phyloP scores from a whole-genome alignment of 2,888 invertebrate genomes.

The Cyrtodaria siliqua region DNA sequence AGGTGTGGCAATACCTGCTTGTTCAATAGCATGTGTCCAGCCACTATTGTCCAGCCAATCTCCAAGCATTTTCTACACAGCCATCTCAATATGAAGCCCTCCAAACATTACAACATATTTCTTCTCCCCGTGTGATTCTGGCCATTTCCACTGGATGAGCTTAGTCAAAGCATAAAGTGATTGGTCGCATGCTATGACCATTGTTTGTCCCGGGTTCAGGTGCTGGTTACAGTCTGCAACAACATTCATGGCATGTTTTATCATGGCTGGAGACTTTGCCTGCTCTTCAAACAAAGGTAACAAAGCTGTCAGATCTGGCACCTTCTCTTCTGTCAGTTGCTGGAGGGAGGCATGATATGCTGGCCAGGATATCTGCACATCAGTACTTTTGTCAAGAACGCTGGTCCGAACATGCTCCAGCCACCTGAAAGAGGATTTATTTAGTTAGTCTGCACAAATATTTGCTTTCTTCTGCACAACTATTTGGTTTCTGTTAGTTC shows the following conservation, averaged over 20 bases:
- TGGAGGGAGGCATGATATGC: no score
- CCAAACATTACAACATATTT: slow-evolving; percentile 74
- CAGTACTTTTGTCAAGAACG: no score
- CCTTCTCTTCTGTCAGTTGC: no score
- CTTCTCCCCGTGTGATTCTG: slow-evolving; percentile 69
- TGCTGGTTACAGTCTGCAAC: slow-evolving; percentile 10
- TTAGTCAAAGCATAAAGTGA: slow-evolving; percentile 73
- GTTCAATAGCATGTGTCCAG: slow-evolving; percentile 63
- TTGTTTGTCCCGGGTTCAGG: slow-evolving; percentile 64
- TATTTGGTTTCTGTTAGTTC: no score
- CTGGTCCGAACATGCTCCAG: no score
- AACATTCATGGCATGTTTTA: slow-evolving; percentile 14
- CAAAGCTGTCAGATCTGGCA: background rate
- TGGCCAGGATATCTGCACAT: no score
- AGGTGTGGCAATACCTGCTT: slow-evolving; percentile 32
- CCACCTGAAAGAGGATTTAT: no score
- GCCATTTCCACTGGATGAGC: slow-evolving; percentile 59
- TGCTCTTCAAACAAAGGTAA: slow-evolving; percentile 27
- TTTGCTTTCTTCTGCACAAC: no score
- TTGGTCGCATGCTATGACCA: slow-evolving; percentile 65
- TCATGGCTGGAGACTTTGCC: slow-evolving; percentile 22
- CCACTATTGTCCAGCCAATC: slow-evolving; percentile 68
- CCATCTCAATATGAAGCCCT: slow-evolving; percentile 78
- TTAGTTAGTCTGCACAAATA: no score
- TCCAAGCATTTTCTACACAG: slow-evolving; percentile 68